phyloP scores from a whole-genome alignment of 2,888 invertebrate genomes.

The Oeneis ivallda region DNA sequence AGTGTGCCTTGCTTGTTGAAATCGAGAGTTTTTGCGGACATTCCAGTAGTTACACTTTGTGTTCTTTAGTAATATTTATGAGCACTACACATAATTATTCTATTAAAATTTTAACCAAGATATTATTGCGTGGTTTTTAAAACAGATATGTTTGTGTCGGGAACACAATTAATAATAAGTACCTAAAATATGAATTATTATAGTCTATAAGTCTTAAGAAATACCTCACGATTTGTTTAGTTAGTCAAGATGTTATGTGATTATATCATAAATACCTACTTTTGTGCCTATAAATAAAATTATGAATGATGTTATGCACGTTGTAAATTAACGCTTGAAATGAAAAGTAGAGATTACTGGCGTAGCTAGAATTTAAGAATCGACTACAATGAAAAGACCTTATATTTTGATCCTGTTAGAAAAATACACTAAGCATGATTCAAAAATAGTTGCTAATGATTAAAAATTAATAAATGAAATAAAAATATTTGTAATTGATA shows the following conservation, averaged over 20 bases:
- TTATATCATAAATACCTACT: slow-evolving; percentile 55
- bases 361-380: slow-evolving; percentile 1
- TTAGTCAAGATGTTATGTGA: slow-evolving; percentile 62
- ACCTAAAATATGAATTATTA: slow-evolving; percentile 32
- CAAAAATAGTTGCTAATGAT: not conserved
- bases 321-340: not conserved
- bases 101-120: slow-evolving; percentile 31
- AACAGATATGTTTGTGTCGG: slow-evolving; percentile 37
- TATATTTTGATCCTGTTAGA: not conserved
- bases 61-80: slow-evolving; percentile 54
- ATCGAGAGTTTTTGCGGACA: slow-evolving; percentile 60
- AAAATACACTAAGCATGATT: not conserved
- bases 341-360: slow-evolving; percentile 13
- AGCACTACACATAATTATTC: slow-evolving; percentile 35
- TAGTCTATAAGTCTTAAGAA: slow-evolving; percentile 38
- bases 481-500: not conserved
- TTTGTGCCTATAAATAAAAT: slow-evolving; percentile 74
- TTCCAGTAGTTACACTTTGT: slow-evolving; percentile 69
- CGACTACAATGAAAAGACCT: not conserved
- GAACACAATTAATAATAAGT: slow-evolving; percentile 36
- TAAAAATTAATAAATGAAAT: not conserved
- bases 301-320: slow-evolving; percentile 68
- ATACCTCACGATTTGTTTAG: slow-evolving; percentile 63
- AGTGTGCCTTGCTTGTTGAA: slow-evolving; percentile 77
- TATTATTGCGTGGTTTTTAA: slow-evolving; percentile 35